Base-by-base conservation (phyloP, 1,140 invertebrate genomes). In the Aricia agestis region DNA sequence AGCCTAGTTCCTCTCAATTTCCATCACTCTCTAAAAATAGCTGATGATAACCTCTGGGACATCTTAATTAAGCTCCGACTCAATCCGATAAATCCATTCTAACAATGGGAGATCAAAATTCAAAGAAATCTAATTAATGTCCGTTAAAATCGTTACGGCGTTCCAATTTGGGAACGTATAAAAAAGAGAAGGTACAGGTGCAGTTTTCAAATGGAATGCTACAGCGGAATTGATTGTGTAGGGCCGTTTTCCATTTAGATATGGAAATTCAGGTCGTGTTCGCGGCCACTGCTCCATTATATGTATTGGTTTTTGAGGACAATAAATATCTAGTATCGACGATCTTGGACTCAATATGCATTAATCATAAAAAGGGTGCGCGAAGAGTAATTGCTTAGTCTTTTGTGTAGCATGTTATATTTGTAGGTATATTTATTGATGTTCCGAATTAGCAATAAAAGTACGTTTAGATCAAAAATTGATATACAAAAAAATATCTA, bases 181-280 rank as follows among this genome's bases (percentile, higher is more conserved):
- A 13, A 52, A 52, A 52, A 52, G 11, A 59, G 19, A 6, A 18
- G 80, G 76, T 83, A 80, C 85, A 87, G 86, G 85, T 87, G 85
- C 85, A 87, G 77, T 87, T 84, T 87, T 83, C 80, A 84, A 87
- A 89, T 85, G 81, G 85, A 83, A 88, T 88, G 84, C 83, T 80
- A 78, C 84, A 78, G 83, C 81, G 82, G 82, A 90, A 90, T 87
- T 86, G 87, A 90, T 90, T 88, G 83, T 87, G 81, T 81, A 82
- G 83, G 82, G 78, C 82, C 82, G 85, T 87, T 86, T 89, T 85
- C 87, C 87, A 90, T 90, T 90, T 90, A 90, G 85, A 90, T 90
- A 90, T 90, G 87, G 87, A 90, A 90, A 90, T 90, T 84, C 78
- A 70, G 76, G 74, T 76, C 76, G 79, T 85, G 82, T 86, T 81